Conservation (phyloP, 2,113 vertebrate genomes). For the Athene noctua region DNA sequence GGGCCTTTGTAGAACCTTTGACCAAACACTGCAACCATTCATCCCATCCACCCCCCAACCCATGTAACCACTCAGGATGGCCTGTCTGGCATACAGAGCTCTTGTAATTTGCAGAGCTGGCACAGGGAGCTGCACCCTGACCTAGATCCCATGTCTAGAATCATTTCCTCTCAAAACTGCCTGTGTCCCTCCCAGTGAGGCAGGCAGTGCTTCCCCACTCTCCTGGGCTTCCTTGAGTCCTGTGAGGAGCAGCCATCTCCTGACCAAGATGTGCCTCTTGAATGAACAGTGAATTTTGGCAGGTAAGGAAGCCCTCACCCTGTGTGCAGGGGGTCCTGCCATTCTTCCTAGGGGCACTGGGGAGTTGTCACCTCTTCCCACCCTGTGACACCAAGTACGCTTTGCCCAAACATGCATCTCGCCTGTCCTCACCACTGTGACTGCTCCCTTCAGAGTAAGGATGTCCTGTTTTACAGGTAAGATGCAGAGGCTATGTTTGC, state of each 20-base stretch:
- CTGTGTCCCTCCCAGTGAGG: background rate
- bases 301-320: background rate
- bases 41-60: no score
- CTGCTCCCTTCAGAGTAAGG: background rate
- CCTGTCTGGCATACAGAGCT: fast-evolving
- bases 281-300: background rate
- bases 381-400: background rate
- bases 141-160: fast-evolving
- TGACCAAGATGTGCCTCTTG: background rate
- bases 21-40: background rate
- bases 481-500: background rate
- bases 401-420: background rate
- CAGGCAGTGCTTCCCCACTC: background rate
- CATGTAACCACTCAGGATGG: background rate
- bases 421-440: background rate
- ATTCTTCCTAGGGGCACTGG: background rate
- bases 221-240: background rate
- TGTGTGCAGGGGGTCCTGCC: background rate
- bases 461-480: background rate
- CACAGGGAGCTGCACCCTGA: background rate
- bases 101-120: background rate
- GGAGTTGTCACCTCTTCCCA: background rate
- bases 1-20: background rate
- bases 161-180: background rate
- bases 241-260: background rate